Evolutionary conservation across 2,113 vertebrate species (phyloP).

Genomic region (Antigone vipio): DNA sequence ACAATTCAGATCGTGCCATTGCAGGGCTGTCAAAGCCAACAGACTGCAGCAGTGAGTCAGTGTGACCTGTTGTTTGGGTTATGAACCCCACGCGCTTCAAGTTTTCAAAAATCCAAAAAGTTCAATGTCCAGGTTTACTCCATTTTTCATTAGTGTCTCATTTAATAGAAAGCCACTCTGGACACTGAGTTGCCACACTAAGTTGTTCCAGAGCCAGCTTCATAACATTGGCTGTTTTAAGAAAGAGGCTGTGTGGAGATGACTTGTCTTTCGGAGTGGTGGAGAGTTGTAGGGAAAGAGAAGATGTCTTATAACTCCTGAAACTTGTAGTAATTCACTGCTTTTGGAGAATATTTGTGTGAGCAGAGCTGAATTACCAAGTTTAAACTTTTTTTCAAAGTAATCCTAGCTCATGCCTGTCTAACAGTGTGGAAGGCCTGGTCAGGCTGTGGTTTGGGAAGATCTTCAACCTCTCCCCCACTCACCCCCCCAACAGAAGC

Average conservation of each 20-base stretch:
- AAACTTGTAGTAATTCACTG: too few relatives aligned
- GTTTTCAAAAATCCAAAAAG: neutral
- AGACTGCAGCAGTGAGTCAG: neutral
- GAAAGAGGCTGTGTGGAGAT: neutral
- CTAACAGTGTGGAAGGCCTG: too few relatives aligned
- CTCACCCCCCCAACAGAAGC: neutral
- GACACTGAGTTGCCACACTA: neutral
- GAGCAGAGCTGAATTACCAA: too few relatives aligned
- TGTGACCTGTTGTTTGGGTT: neutral
- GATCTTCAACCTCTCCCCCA: too few relatives aligned
- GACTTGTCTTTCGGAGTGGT: too few relatives aligned
- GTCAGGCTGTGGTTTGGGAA: too few relatives aligned
- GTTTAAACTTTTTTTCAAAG: too few relatives aligned
- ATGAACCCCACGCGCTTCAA: neutral
- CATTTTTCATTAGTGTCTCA: neutral
- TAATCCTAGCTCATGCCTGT: too few relatives aligned
- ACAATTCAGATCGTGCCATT: neutral
- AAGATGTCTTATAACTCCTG: too few relatives aligned
- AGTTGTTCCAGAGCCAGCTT: neutral
- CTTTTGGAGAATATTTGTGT: too few relatives aligned
- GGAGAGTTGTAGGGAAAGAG: too few relatives aligned
- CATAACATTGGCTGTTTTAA: neutral
- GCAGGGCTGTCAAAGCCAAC: neutral
- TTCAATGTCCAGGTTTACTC: neutral
- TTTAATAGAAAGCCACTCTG: rapidly evolving